A percentile compares a stretch with the other conserved stretches of the same genome.
phyloP scores from a whole-genome alignment of 2,797 vertebrate genomes.

The Tauraco hartlaubi region DNA sequence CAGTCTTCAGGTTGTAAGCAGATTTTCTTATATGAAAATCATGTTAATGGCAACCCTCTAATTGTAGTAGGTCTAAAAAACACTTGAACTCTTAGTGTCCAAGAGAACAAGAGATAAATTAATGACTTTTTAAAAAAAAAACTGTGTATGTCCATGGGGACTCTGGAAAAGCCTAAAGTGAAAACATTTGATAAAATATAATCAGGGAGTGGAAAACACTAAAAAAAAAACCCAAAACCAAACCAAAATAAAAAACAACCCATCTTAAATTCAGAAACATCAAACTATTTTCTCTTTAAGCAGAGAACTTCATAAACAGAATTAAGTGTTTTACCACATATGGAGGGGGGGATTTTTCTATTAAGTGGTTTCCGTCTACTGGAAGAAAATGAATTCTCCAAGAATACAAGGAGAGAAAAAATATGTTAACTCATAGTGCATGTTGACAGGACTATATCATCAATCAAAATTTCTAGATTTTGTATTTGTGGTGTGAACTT shows the following conservation, averaged over 20 bases:
- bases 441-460: background rate
- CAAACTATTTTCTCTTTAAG: background rate
- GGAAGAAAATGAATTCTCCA: background rate
- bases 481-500: background rate
- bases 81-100: background rate
- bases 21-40: background rate
- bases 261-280: background rate
- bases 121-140: background rate
- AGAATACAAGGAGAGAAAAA: background rate
- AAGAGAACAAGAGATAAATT: background rate
- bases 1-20: background rate
- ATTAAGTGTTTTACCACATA: background rate
- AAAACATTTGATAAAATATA: background rate
- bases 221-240: background rate
- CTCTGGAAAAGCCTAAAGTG: background rate
- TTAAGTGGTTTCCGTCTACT: background rate
- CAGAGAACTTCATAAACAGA: background rate
- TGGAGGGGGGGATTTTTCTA: background rate
- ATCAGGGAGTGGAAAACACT: background rate
- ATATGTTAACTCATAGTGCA: background rate
- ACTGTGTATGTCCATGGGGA: background rate
- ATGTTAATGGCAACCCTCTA: background rate
- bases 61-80: background rate
- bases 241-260: too few species aligned
- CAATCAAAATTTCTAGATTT: background rate